Base-by-base conservation (phyloP, 1,140 invertebrate species). In the Drosophila kepulauana region DNA sequence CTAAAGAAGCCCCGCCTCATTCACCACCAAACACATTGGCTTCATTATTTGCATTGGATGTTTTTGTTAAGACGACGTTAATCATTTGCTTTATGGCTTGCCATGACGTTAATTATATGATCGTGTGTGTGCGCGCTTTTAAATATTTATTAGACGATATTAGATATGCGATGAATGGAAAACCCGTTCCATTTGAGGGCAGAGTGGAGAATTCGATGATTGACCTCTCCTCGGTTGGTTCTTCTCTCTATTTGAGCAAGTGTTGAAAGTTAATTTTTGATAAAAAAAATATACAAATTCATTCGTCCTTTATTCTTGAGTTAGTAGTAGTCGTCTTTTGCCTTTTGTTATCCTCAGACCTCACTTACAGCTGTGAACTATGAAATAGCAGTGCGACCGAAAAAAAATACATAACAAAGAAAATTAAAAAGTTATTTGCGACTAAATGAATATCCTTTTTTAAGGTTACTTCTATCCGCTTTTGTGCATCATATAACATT, bases 21-120 rank as follows among this genome's bases (percentile, higher is more conserved):
- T 6, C 41, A 62, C 38, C 41, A 54, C 33, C 38, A 61, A 15
- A 64, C 16, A 16, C 43, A 51, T 52, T 35, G 43, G 25, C 7
- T 51, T 43, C 71, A 70, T 64, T 76, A 62, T 82, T 80, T 80
- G 51, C 48, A 45, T 80, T 64, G 49, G 33, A 51, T 45, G 38
- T 69, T 72, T 79, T 79, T 87, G 74, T 80, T 82, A 77, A 82
- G 79, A 63, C 84, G 77, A 56, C 76, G 76, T 74, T 87, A 88
- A 84, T 88, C 84, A 82, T 64, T 74, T 59, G 69, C 46, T 84
- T 88, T 80, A 87, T 72, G 71, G 61, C 72, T 51, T 8, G 45
- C 51, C 45, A 61, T 82, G 46, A 80, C 84, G 51, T 80, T 87
- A 88, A 87, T 87, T 87, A 87, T 88, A 84, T 66, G 43, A 20